These are phyloP conservation scores for Plutella xylostella DNA, from an alignment of 2,888 invertebrate genomes.

Conservation along the genomic window DNA sequence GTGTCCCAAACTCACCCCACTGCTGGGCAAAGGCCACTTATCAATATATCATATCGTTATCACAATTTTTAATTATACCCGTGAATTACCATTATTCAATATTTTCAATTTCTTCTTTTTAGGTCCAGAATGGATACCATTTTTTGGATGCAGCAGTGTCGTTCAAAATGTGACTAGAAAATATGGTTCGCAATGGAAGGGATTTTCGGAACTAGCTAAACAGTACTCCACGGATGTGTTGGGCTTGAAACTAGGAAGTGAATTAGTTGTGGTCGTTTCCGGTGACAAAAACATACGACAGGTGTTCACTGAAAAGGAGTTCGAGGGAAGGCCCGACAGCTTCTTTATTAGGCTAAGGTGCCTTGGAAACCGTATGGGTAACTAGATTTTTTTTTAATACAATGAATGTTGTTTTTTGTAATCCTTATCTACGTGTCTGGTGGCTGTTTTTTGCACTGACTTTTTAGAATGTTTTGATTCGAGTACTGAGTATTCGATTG, in stretches of 20 bases:
- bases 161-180: conserved; percentile 31
- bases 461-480: no score
- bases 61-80: no score
- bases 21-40: no score
- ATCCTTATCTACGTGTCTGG: no score
- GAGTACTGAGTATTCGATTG: no score
- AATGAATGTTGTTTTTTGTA: no score
- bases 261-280: conserved; percentile 71
- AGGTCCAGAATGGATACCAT: conserved; percentile 58
- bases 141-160: conserved; percentile 39
- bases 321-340: conserved; percentile 78
- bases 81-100: no score
- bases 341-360: conserved; percentile 76
- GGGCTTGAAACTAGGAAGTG: conserved; percentile 74
- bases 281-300: conserved; percentile 72
- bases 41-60: no score
- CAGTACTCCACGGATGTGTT: conserved; percentile 72
- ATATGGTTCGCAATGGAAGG: conserved; percentile 67
- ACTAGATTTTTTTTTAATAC: conserved; percentile 18
- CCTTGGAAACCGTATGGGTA: conserved; percentile 76
- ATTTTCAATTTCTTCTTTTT: conserved; percentile 26
- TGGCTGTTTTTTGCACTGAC: no score
- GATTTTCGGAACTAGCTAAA: conserved; percentile 67
- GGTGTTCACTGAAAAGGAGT: conserved; percentile 71
- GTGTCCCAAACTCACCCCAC: no score